These are phyloP conservation scores for Pterostichus madidus DNA, from an alignment of 2,888 invertebrate genomes.

Conservation along the genomic window DNA sequence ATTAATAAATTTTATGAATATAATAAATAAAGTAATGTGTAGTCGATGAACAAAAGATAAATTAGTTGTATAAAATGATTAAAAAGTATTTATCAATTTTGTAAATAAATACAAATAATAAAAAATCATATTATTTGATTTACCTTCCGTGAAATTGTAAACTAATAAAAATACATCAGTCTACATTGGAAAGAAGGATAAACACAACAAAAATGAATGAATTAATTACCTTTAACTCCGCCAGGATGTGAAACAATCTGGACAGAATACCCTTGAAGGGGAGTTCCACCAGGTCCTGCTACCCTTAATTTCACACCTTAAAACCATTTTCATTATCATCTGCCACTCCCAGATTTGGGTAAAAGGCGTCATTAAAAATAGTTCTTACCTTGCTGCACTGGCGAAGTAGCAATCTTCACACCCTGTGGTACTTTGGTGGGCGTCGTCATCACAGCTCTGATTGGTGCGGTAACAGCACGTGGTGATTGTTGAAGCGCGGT, in stretches of 20 bases:
- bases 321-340: conserved; percentile 25
- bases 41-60: not conserved
- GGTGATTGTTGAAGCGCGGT: conserved; percentile 48
- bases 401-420: conserved; percentile 47
- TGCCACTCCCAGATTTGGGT: not conserved
- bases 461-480: conserved; percentile 1
- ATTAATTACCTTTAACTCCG: conserved; percentile 78
- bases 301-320: conserved; percentile 71
- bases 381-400: conserved; percentile 60
- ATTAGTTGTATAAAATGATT: conserved; percentile 24
- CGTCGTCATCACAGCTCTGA: conserved; percentile 26
- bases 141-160: conserved; percentile 12
- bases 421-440: conserved; percentile 17
- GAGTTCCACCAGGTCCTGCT: conserved; percentile 74
- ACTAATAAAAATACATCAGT: conserved; percentile 2
- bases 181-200: conserved; percentile 3
- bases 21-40: conserved; percentile 9
- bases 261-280: conserved; percentile 77
- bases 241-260: conserved; percentile 80
- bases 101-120: conserved; percentile 55
- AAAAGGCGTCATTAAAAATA: not conserved
- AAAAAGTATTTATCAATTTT: conserved; percentile 39
- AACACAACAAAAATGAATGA: too few species aligned
- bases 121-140: not conserved
- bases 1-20: too few species aligned